A percentile compares a stretch with the other conserved stretches of the same genome.
phyloP scores from a whole-genome alignment of 2,113 vertebrate species.

The Coregonus clupeaformis region DNA sequence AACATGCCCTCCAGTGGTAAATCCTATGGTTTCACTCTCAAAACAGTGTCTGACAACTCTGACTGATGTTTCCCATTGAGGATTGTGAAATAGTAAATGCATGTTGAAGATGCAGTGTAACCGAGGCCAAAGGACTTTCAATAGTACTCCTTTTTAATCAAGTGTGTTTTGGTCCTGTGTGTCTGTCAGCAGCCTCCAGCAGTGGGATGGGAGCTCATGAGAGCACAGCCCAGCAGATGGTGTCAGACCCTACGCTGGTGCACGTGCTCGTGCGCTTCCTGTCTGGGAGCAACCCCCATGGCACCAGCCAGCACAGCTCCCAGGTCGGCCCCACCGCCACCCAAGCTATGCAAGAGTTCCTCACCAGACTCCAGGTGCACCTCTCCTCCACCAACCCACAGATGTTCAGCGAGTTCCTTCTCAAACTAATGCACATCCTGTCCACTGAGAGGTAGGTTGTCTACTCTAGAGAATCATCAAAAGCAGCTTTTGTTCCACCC shows the following conservation, averaged over 20 bases:
- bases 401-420: constrained; percentile 98
- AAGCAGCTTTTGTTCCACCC: not conserved
- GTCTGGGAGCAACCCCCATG: constrained; percentile 92
- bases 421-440: constrained; percentile 95
- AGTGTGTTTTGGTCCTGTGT: constrained; percentile 15
- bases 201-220: constrained; percentile 85
- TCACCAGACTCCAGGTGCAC: constrained; percentile 95
- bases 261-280: constrained; percentile 96
- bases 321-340: constrained; percentile 98
- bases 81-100: too few relatives aligned
- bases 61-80: not conserved
- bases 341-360: constrained; percentile 98
- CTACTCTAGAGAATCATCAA: not conserved
- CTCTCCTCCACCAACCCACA: constrained; percentile 94
- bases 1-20: constrained; percentile 80
- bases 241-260: constrained; percentile 92
- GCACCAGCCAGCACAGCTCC: constrained; percentile 95
- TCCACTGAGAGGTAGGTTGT: constrained; percentile 89
- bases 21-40: not conserved
- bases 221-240: constrained; percentile 94
- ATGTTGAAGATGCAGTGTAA: not conserved
- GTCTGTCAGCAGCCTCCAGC: constrained; percentile 69
- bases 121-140: not conserved
- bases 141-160: too few relatives aligned
- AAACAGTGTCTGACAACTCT: not conserved